Evolutionary conservation across 92 coral and sea anemone species (phyloP), one percentile per base, ranked within the genome.

Genomic region (Phenganax subtilis): DNA sequence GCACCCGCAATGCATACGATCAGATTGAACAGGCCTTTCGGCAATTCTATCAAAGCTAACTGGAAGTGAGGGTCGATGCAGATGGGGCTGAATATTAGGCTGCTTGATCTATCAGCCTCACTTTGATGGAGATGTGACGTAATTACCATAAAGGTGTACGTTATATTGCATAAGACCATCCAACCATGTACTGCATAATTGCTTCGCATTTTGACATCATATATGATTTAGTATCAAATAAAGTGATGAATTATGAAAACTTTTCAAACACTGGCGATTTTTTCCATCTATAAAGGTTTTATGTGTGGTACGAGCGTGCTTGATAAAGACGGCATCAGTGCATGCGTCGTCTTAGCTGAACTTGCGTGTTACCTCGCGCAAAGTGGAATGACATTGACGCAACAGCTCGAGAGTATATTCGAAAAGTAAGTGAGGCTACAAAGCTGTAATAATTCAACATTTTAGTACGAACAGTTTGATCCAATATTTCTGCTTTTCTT

Each of bases 281-380:
- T 28, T 10, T n/a, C 20, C 70, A 67, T 15, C 8, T 65, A 51
- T 67, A 5, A 54, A 96, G 99, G 99, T 20, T 96, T 94, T 80
- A 96, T 96, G 99, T 96, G 87, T 80, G 99, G 99, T 57, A 96
- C 96, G 10, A 92, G 82, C 76, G 99, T 96, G 14, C 85, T 96
- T 61, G 99, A 96, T 82, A 96, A 96, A 86, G 99, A 96, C 84
- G 99, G 99, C 25, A 91, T 96, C 78, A 92, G 97, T 58, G 99
- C 99, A 29, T 93, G 96, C 28, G 97, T 84, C 52, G 97, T 96
- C 37, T 87, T 89, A 89, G 99, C 99, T 31, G 99, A 96, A 86
- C 85, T 96, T 91, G 97, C 99, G 27, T 84, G 91, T 57, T 96
- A 87, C 77, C 93, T 96, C 59, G 84, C 90, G 20, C 89, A 91